Percentiles rank a stretch among this genome's conserved stretches.
These are phyloP conservation scores for Gymnopithys bicolor DNA, from an alignment of 2,797 vertebrate species.

Conservation along the genomic window DNA sequence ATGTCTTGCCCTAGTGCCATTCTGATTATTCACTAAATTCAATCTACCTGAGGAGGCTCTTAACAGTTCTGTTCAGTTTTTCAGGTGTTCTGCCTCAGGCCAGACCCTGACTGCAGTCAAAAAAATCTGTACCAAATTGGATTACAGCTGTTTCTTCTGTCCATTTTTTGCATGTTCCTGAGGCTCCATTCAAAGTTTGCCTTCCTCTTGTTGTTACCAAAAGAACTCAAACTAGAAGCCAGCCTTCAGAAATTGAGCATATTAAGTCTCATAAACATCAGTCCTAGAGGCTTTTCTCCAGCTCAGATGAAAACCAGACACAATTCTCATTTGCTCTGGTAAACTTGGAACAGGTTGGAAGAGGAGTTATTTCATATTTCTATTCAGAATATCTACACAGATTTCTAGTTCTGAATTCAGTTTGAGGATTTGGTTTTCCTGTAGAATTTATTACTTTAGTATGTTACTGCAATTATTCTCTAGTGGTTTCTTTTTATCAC, in stretches of 20 bases:
- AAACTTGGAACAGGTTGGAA: background rate
- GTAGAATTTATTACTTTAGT: background rate
- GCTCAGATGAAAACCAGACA: background rate
- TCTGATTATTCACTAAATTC: background rate
- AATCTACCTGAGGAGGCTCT: background rate
- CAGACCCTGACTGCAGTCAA: background rate
- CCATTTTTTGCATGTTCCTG: background rate
- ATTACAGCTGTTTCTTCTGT: background rate
- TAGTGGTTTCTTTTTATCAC: background rate
- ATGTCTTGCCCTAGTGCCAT: background rate
- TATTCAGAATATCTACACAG: background rate
- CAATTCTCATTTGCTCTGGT: background rate
- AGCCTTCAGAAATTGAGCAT: background rate
- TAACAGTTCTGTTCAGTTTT: background rate
- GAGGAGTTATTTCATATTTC: background rate
- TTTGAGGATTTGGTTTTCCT: background rate
- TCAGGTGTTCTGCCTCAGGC: background rate
- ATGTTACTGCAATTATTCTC: background rate
- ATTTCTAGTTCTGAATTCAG: background rate
- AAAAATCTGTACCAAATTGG: background rate
- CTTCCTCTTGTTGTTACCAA: background rate
- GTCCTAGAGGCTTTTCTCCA: background rate
- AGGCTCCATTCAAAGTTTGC: background rate
- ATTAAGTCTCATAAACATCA: background rate
- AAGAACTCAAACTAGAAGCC: background rate